Percentiles rank a stretch among this genome's conserved stretches.
phyloP scores from a whole-genome alignment of 2,797 vertebrate genomes.

The Neomorphus geoffroyi region DNA sequence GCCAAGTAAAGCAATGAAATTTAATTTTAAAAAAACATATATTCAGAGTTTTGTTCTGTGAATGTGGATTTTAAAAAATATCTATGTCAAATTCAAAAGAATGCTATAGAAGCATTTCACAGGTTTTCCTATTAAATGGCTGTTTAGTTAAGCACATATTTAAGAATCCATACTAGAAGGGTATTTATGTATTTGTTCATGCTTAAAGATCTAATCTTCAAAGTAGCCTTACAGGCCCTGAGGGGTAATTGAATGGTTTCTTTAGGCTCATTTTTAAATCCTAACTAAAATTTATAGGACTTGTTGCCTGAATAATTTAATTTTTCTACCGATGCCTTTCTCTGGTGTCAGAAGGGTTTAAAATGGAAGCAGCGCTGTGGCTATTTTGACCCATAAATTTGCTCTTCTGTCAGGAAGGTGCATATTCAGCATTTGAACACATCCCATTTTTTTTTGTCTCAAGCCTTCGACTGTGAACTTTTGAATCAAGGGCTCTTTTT shows the following conservation, averaged over 20 bases:
- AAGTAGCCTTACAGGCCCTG: not conserved
- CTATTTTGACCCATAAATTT: conserved; percentile 24
- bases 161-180: not conserved
- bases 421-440: not conserved
- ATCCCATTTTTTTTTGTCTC: not conserved
- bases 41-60: not conserved
- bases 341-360: not conserved
- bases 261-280: conserved; percentile 35
- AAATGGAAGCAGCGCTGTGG: not conserved
- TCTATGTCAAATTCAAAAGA: not conserved
- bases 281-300: conserved; percentile 31
- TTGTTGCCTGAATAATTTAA: conserved; percentile 4
- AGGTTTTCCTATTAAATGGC: not conserved
- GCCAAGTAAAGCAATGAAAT: conserved; percentile 24
- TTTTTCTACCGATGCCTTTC: conserved; percentile 11
- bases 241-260: conserved; percentile 22
- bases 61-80: not conserved
- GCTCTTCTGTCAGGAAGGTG: not conserved
- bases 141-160: not conserved
- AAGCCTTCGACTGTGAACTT: not conserved
- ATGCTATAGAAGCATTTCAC: not conserved
- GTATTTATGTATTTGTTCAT: conserved; percentile 26
- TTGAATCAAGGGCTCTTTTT: not conserved
- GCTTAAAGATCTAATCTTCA: conserved; percentile 43
- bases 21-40: not conserved